Percentiles rank a stretch among this genome's conserved stretches.
Evolutionary conservation across 1,140 invertebrate genomes (phyloP).

Genomic region (Saxidomus purpurata): DNA sequence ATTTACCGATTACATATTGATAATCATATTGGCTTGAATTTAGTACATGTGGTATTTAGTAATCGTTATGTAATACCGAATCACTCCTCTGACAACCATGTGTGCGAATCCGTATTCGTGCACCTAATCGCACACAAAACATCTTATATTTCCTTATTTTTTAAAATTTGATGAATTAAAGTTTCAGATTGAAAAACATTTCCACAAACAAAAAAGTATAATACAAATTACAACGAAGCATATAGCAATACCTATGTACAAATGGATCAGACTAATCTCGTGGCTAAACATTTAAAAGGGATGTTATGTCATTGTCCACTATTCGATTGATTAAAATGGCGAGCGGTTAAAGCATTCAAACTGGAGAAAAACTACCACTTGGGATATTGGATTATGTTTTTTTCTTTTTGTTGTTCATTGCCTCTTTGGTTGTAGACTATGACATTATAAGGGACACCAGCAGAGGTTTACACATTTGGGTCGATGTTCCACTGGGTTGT

Average conservation of each 20-base stretch:
- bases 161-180: no score
- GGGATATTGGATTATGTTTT: constrained; percentile 72
- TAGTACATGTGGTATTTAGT: no score
- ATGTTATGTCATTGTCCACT: constrained; percentile 90
- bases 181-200: no score
- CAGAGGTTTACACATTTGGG: constrained; percentile 78
- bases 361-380: constrained; percentile 56
- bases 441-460: constrained; percentile 91
- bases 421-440: constrained; percentile 93
- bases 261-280: constrained; percentile 91
- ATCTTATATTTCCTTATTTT: no score
- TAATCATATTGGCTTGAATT: no score
- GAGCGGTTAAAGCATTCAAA: constrained; percentile 66
- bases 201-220: constrained; percentile 23
- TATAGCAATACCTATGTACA: constrained; percentile 90
- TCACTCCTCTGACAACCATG: no score
- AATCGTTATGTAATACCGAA: no score
- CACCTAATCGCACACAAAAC: no score
- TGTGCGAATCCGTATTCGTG: no score
- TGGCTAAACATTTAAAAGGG: constrained; percentile 91
- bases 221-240: constrained; percentile 89
- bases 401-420: constrained; percentile 63
- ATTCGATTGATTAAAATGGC: constrained; percentile 90
- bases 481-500: constrained; percentile 74
- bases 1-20: no score